These are phyloP conservation scores for Gasterosteus aculeatus DNA, from an alignment of 2,113 vertebrate species.

Conservation along the genomic window DNA sequence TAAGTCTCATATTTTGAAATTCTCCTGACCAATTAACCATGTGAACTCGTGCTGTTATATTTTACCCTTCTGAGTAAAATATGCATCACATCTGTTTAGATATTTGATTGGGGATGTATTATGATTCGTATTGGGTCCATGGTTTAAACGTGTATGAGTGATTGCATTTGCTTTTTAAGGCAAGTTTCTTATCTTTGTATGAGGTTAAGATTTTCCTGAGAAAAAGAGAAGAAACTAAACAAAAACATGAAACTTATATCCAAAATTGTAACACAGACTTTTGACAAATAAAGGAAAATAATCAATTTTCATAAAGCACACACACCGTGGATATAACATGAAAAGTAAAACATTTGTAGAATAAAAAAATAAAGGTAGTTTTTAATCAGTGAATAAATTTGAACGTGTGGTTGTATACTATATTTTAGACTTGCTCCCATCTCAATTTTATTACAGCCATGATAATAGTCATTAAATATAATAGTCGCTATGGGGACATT, in stretches of 20 bases:
- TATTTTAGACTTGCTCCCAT: constrained; percentile 56
- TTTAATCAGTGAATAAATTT: neutral
- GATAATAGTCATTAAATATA: constrained; percentile 71
- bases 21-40: neutral
- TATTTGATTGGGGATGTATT: neutral
- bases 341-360: neutral
- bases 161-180: neutral
- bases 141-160: neutral
- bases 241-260: neutral
- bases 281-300: neutral
- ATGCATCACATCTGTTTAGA: neutral
- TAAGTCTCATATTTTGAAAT: constrained; percentile 77
- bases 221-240: neutral
- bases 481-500: constrained; percentile 72
- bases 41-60: neutral
- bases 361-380: neutral
- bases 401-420: constrained; percentile 12
- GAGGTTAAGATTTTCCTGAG: neutral
- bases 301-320: neutral
- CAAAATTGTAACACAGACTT: neutral
- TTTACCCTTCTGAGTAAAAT: neutral
- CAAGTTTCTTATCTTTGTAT: neutral
- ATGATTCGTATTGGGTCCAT: neutral
- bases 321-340: neutral
- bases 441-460: constrained; percentile 63